A percentile compares a stretch with the other conserved stretches of the same genome.
Evolutionary conservation across 2,888 invertebrate species (phyloP).

Genomic region (Amorpha juglandis): DNA sequence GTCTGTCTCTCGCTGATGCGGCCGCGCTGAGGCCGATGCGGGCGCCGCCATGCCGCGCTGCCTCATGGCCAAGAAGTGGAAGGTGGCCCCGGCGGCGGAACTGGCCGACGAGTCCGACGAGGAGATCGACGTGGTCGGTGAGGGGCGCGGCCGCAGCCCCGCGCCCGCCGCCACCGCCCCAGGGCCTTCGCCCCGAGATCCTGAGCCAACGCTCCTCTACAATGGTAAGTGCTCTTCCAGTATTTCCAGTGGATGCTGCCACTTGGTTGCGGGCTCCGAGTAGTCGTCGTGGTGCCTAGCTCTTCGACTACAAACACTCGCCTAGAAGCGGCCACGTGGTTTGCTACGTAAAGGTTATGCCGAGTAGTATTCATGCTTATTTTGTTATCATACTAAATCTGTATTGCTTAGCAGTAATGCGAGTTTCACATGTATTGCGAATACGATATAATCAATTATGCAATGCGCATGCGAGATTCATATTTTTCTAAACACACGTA

Average conservation of each 20-base stretch:
- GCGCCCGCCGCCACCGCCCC: constrained; percentile 85
- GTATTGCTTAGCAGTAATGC: constrained; percentile 50
- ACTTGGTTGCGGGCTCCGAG: constrained; percentile 78
- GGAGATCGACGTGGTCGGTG: constrained; percentile 95
- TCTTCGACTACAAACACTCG: background rate
- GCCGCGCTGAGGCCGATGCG: constrained; percentile 83
- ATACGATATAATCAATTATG: constrained; percentile 49
- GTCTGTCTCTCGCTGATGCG: constrained; percentile 82
- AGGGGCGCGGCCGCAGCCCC: constrained; percentile 86
- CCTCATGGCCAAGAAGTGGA: constrained; percentile 98
- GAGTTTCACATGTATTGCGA: constrained; percentile 64
- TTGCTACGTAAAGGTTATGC: background rate
- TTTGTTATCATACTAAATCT: constrained; percentile 28
- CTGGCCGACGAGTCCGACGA: constrained; percentile 88
- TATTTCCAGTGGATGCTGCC: constrained; percentile 60
- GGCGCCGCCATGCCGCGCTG: constrained; percentile 94
- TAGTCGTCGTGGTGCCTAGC: background rate
- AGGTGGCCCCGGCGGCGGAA: constrained; percentile 86
- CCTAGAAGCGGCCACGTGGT: background rate
- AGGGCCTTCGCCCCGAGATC: constrained; percentile 88
- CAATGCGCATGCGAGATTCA: constrained; percentile 62
- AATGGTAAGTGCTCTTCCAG: constrained; percentile 85
- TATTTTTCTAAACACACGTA: constrained; percentile 24
- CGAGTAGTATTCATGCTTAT: background rate
- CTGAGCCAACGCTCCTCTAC: constrained; percentile 90